Evolutionary conservation across 2,797 vertebrate species (phyloP), one percentile per base, ranked within the genome.

Genomic region (Heliangelus exortis): DNA sequence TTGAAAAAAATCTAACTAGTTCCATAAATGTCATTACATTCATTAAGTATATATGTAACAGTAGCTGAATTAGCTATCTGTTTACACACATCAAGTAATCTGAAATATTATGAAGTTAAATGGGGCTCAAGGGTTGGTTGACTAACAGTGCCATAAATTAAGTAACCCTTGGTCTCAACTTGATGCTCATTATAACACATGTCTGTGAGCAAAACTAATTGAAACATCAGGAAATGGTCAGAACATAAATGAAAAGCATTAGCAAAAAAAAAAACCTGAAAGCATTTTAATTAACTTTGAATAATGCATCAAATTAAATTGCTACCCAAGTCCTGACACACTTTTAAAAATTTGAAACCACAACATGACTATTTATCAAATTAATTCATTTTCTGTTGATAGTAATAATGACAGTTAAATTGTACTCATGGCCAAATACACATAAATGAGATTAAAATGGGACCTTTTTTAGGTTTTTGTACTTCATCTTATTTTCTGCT

Each of bases 151-250:
- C 73, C 69, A 94, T 87, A 78, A 87, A 91, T 91, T 85, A 48
- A 78, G 36, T 77, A 92, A 87, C 43, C 34, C 74, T 68, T 87
- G 78, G 66, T 76, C 66, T 59, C 74, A 76, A 62, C 71, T 78
- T 71, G 53, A 61, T 2, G 8, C 12, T 93, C 48, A 71, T 92
- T 95, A 57, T 69, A 79, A 61, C 57, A 79, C 0, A 0, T 12
- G 19, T 48, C 68, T 91, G 59, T 54, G 69, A 93, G 65, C 71
- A 80, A 58, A 80, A 8, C 47, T 59, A 92, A 84, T 63, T 92
- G 73, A 87, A 89, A 94, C 81, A 75, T 85, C 34, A 77, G 48
- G 62, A 93, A 90, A 83, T 28, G 66, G 75, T 87, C 90, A 95
- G 21, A 94, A 89, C 0, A 0, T 15, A 95, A 87, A 84, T 68